phyloP scores from a whole-genome alignment of 2,888 invertebrate species.

The Antheraea assamensis region DNA sequence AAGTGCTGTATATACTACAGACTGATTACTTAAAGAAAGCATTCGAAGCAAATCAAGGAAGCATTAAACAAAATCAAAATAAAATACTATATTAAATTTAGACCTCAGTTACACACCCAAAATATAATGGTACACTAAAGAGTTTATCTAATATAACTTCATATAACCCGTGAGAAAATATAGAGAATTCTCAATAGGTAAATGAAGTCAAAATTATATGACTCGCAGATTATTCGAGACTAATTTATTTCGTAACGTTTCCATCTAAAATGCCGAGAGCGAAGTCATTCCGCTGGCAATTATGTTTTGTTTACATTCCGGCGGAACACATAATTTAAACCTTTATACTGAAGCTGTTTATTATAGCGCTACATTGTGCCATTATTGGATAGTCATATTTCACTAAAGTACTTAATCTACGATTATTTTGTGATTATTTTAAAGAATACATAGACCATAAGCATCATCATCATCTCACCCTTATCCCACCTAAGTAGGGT shows the following conservation, averaged over 20 bases:
- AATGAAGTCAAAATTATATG: conserved; percentile 18
- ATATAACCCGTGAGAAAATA: not conserved
- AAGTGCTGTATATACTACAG: too few relatives aligned
- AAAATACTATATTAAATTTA: too few relatives aligned
- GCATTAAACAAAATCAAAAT: too few relatives aligned
- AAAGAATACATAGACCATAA: too few relatives aligned
- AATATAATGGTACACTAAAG: not conserved
- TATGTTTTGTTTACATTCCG: conserved; percentile 16
- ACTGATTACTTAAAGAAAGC: too few relatives aligned
- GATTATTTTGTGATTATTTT: too few relatives aligned
- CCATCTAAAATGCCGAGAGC: conserved; percentile 15
- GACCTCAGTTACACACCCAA: not conserved
- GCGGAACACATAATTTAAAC: conserved; percentile 13
- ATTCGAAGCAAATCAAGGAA: too few relatives aligned
- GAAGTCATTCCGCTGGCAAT: conserved; percentile 13
- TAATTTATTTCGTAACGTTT: not conserved
- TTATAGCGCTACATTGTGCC: not conserved
- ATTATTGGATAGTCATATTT: not conserved
- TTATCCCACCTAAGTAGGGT: too few relatives aligned
- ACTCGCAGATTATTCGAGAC: conserved; percentile 34
- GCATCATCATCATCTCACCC: too few relatives aligned
- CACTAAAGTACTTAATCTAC: too few relatives aligned
- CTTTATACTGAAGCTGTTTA: not conserved
- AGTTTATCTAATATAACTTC: not conserved
- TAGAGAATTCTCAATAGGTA: not conserved